A percentile compares a stretch with the other conserved stretches of the same genome.
These are phyloP conservation scores for Mechanitis mazaeus DNA, from an alignment of 2,888 invertebrate genomes.

Conservation along the genomic window DNA sequence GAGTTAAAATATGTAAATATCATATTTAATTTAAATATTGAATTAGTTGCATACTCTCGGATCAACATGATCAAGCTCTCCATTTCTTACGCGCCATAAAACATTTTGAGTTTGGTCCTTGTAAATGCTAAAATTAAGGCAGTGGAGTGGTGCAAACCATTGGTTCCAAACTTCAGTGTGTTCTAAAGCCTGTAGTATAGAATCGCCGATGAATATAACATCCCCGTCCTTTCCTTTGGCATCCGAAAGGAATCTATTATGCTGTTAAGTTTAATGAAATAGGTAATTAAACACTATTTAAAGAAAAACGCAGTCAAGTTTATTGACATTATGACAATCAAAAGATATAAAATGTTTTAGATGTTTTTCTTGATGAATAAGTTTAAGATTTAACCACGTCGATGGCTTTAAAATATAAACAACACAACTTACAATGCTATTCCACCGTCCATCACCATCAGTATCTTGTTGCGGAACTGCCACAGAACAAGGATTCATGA, in stretches of 20 bases:
- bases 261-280: conserved; percentile 74
- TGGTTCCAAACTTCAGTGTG: conserved; percentile 93
- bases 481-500: conserved; percentile 84
- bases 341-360: too few species aligned
- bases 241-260: conserved; percentile 89
- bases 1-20: conserved; percentile 1
- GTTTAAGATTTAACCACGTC: conserved; percentile 27
- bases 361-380: too few species aligned
- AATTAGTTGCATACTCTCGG: conserved; percentile 81
- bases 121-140: conserved; percentile 93
- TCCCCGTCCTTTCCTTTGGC: conserved; percentile 94
- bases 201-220: conserved; percentile 94
- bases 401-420: conserved; percentile 18
- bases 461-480: conserved; percentile 84
- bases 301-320: too few species aligned
- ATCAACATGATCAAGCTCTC: conserved; percentile 90
- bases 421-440: conserved; percentile 78
- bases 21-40: conserved; percentile 4
- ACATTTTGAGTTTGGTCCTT: conserved; percentile 92
- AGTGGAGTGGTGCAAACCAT: conserved; percentile 93
- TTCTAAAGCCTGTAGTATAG: conserved; percentile 87
- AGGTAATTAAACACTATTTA: neutral
- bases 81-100: conserved; percentile 92
- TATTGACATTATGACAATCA: too few species aligned
- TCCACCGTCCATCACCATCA: conserved; percentile 91